Conservation (phyloP, 2,888 invertebrate species). For the Lordiphosa fenestrarum region DNA sequence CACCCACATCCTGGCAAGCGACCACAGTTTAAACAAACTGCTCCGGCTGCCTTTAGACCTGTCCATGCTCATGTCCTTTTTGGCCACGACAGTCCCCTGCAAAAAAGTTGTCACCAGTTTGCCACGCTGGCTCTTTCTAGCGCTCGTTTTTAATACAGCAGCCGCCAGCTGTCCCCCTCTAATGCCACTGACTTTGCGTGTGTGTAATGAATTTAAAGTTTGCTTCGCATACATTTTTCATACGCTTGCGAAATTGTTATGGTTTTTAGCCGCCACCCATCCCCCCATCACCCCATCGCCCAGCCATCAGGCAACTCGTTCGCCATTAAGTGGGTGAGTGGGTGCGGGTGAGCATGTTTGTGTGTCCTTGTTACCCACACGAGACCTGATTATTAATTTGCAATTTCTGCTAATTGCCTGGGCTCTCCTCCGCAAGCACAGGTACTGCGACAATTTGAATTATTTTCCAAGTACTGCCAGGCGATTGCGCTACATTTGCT, state of each 20-base stretch:
- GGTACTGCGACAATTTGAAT: slow-evolving; percentile 16
- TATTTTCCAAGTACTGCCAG: slow-evolving; percentile 5
- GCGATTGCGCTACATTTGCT: slow-evolving; percentile 48
- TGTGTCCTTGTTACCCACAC: slow-evolving; percentile 59
- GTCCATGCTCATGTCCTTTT: slow-evolving; percentile 13
- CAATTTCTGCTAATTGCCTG: slow-evolving; percentile 69
- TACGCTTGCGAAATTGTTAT: slow-evolving; percentile 70
- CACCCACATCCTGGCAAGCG: slow-evolving; percentile 48
- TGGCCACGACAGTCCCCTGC: slow-evolving; percentile 13
- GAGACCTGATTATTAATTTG: slow-evolving; percentile 71
- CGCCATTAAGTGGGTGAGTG: slow-evolving; percentile 61
- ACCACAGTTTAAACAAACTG: slow-evolving; percentile 70
- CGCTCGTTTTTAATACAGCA: slow-evolving; percentile 9
- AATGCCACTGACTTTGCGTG: slow-evolving; percentile 50
- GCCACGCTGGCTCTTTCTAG: slow-evolving; percentile 4
- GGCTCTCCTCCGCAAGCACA: slow-evolving; percentile 13
- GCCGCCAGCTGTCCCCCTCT: slow-evolving; percentile 6
- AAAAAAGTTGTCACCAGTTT: slow-evolving; percentile 57
- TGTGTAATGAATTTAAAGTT: slow-evolving; percentile 69
- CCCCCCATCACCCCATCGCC: not conserved
- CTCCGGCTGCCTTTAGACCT: slow-evolving; percentile 32
- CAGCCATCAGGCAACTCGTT: slow-evolving; percentile 35
- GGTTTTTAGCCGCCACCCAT: slow-evolving; percentile 29
- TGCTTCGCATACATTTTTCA: slow-evolving; percentile 70
- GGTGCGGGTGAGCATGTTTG: slow-evolving; percentile 36